Evolutionary conservation across 23 tunicate genomes (phyloP).

Genomic region (Pegea sp.): DNA sequence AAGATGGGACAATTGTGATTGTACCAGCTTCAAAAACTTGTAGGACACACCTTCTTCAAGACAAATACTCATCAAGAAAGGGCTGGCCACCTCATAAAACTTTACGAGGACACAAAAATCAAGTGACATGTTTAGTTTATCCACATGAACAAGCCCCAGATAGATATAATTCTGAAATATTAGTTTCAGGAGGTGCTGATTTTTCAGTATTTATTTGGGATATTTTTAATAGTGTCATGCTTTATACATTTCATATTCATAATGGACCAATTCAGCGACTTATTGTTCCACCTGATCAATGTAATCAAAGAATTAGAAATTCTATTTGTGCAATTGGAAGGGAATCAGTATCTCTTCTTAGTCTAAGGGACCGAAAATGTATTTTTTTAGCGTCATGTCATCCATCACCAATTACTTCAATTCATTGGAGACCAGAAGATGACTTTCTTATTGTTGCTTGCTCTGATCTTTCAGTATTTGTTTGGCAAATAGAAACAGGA

Average conservation of each 20-base stretch:
- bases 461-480: constrained; percentile 43
- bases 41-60: constrained; percentile 21
- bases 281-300: constrained; percentile 56
- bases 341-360: constrained; percentile 73
- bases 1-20: constrained; percentile 67
- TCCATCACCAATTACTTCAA: constrained; percentile 31
- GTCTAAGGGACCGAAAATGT: constrained; percentile 73
- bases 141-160: constrained; percentile 54
- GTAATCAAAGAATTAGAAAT: constrained; percentile 40
- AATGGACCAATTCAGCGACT: constrained; percentile 49
- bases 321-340: constrained; percentile 69
- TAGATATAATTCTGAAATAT: constrained; percentile 31
- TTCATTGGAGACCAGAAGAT: constrained; percentile 75
- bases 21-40: constrained; percentile 80
- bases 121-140: constrained; percentile 61
- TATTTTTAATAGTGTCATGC: constrained; percentile 24
- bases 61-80: constrained; percentile 9
- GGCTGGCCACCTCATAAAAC: constrained; percentile 40
- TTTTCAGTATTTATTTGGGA: constrained; percentile 83
- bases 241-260: constrained; percentile 56
- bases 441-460: constrained; percentile 60
- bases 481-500: constrained; percentile 97
- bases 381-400: constrained; percentile 70
- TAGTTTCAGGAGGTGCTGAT: constrained; percentile 80
- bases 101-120: constrained; percentile 41